These are phyloP conservation scores for Rhinichthys klamathensis DNA, from an alignment of 2,113 vertebrate genomes.

Conservation along the genomic window DNA sequence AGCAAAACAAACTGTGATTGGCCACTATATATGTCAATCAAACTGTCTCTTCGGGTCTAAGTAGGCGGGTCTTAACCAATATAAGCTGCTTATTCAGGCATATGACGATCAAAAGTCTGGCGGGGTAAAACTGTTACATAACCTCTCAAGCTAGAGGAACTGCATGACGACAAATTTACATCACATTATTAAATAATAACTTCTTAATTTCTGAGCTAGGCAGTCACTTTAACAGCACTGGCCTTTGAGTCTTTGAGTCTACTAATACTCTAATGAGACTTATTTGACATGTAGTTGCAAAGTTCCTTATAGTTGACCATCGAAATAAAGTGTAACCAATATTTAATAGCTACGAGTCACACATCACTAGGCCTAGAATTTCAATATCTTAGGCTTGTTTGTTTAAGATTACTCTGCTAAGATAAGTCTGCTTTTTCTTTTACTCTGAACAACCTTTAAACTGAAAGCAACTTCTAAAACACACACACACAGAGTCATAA, in stretches of 20 bases:
- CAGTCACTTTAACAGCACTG: background rate
- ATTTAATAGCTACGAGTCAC: background rate
- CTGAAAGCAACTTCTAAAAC: background rate
- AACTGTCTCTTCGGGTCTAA: background rate
- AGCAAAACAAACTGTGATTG: background rate
- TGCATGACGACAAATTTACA: background rate
- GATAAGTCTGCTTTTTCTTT: background rate
- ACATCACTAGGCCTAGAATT: background rate
- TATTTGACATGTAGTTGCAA: no score
- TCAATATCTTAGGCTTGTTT: background rate
- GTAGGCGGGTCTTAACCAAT: background rate
- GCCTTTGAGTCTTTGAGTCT: background rate
- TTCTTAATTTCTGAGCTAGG: background rate
- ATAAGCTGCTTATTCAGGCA: slow-evolving; percentile 11
- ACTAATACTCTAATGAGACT: no score
- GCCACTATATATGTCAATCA: background rate
- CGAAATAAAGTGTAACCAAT: no score
- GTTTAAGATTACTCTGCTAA: background rate
- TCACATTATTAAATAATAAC: background rate
- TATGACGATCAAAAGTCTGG: background rate
- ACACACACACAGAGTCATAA: background rate
- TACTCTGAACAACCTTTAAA: background rate
- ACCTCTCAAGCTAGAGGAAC: background rate
- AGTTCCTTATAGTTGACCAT: no score
- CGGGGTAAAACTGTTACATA: background rate